Evolutionary conservation across 2,888 invertebrate genomes (phyloP).

Genomic region (Rhorus exstirpatorius): DNA sequence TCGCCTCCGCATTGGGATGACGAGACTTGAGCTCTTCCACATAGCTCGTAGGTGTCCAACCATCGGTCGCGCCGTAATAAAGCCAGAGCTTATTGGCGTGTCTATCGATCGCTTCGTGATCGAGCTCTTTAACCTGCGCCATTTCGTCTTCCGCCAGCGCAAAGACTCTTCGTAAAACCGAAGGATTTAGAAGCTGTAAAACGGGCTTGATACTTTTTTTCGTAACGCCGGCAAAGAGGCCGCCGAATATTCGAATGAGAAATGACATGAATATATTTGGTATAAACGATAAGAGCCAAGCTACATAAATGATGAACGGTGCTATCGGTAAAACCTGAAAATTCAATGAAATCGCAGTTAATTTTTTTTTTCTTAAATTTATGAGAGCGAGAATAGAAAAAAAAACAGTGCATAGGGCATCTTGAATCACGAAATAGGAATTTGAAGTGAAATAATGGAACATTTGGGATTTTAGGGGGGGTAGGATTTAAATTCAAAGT

Average conservation of each 20-base stretch:
- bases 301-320: slow-evolving; percentile 86
- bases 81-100: slow-evolving; percentile 90
- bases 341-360: slow-evolving; percentile 2
- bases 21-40: slow-evolving; percentile 89
- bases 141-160: slow-evolving; percentile 93
- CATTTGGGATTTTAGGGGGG: too few species aligned
- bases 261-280: slow-evolving; percentile 87
- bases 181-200: slow-evolving; percentile 88
- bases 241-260: slow-evolving; percentile 88
- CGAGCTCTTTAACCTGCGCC: slow-evolving; percentile 90
- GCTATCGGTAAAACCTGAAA: slow-evolving; percentile 86
- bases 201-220: slow-evolving; percentile 86
- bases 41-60: slow-evolving; percentile 93
- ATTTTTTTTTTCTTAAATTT: too few species aligned
- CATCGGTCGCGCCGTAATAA: slow-evolving; percentile 93
- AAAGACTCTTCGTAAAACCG: slow-evolving; percentile 89
- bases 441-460: too few species aligned
- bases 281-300: slow-evolving; percentile 87
- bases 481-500: not conserved
- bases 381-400: too few species aligned
- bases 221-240: slow-evolving; percentile 87
- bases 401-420: too few species aligned
- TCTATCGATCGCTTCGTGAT: slow-evolving; percentile 88
- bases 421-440: too few species aligned
- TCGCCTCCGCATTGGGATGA: slow-evolving; percentile 89